phyloP scores from a whole-genome alignment of 2,888 invertebrate species.

The Phyllotreta striolata region DNA sequence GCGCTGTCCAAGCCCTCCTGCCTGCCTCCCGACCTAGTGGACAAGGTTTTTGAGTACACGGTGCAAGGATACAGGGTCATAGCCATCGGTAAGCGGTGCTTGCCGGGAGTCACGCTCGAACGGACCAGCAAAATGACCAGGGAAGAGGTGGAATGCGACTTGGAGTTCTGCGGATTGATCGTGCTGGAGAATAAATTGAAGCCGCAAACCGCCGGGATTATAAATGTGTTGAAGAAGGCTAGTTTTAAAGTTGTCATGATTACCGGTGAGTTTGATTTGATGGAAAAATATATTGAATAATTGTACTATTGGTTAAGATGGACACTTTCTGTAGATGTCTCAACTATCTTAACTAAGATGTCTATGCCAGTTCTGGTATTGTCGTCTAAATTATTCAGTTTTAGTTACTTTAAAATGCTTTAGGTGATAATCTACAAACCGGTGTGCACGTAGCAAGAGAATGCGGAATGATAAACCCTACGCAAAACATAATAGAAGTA shows the following conservation, averaged over 20 bases:
- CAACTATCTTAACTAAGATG: neutral
- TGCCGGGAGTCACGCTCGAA: constrained; percentile 69
- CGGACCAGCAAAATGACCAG: constrained; percentile 75
- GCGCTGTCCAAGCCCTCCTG: constrained; percentile 76
- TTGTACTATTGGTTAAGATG: neutral
- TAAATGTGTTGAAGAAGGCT: constrained; percentile 80
- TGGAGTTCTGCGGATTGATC: constrained; percentile 86
- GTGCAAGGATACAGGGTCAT: constrained; percentile 90
- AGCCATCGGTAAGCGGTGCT: constrained; percentile 77
- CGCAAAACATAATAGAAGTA: constrained; percentile 49
- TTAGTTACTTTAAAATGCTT: constrained; percentile 35
- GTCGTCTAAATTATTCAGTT: no score
- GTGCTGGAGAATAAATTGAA: constrained; percentile 95
- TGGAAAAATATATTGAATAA: constrained; percentile 1
- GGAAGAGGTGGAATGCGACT: constrained; percentile 81
- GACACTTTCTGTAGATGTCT: neutral
- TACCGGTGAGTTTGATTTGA: constrained; percentile 70
- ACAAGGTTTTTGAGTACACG: constrained; percentile 81
- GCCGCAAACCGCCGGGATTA: constrained; percentile 82
- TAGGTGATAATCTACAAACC: constrained; percentile 87
- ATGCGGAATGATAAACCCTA: constrained; percentile 73
- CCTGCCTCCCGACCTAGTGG: constrained; percentile 79
- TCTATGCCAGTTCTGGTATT: no score
- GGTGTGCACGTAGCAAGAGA: constrained; percentile 91
- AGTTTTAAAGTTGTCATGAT: constrained; percentile 94